Percentiles rank a stretch among this genome's conserved stretches.
Conservation (phyloP, 23 tunicate species). For the Oikopleura vanhoeffeni region DNA sequence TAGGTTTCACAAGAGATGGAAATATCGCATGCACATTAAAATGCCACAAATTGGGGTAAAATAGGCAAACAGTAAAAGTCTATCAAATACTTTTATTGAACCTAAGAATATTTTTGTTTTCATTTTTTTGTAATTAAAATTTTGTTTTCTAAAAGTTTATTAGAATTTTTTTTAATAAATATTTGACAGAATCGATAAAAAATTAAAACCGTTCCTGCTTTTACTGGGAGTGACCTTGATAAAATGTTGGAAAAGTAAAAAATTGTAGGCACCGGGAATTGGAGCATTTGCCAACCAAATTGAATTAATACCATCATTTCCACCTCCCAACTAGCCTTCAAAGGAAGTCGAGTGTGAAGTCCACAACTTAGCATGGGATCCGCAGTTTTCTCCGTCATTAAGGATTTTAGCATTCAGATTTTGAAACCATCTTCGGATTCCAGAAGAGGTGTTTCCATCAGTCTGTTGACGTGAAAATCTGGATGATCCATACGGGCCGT, state of each 20-base stretch:
- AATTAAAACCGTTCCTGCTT: too few relatives aligned
- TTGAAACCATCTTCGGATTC: neutral
- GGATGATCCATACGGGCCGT: conserved; percentile 8
- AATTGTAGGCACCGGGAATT: conserved; percentile 11
- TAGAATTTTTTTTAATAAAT: too few relatives aligned
- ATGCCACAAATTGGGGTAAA: too few relatives aligned
- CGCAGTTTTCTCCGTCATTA: conserved; percentile 13
- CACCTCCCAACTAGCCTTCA: neutral
- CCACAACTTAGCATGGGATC: conserved; percentile 5
- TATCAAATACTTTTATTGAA: too few relatives aligned
- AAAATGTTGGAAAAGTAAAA: neutral
- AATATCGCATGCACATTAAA: too few relatives aligned
- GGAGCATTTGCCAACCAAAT: neutral
- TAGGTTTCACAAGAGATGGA: too few relatives aligned
- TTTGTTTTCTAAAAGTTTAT: too few relatives aligned
- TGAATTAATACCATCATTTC: neutral
- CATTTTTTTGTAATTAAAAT: too few relatives aligned
- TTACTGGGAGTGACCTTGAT: too few relatives aligned
- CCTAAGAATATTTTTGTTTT: too few relatives aligned
- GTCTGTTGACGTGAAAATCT: neutral
- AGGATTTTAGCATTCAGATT: neutral
- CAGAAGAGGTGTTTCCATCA: neutral
- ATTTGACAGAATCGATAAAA: too few relatives aligned
- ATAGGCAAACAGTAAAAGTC: too few relatives aligned
- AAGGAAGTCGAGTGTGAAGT: neutral